These are phyloP conservation scores for Aplocera efformata DNA, from an alignment of 2,888 invertebrate genomes.

Conservation along the genomic window DNA sequence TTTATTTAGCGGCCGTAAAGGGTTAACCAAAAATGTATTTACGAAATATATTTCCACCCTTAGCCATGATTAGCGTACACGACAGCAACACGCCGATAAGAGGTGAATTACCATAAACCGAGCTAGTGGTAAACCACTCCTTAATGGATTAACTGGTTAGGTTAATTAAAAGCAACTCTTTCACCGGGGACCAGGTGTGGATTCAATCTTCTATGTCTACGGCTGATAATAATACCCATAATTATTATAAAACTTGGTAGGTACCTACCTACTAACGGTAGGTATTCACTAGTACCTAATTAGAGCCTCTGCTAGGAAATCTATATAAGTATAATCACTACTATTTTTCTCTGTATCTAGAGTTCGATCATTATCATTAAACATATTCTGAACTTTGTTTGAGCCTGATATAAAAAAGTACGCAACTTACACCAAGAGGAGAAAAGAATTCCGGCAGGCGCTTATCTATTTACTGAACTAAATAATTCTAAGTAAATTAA, in stretches of 20 bases:
- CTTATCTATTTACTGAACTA: too few species aligned
- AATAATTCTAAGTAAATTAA: conserved; percentile 2
- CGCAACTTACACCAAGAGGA: too few species aligned
- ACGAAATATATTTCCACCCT: conserved; percentile 11
- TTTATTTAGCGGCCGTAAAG: too few species aligned
- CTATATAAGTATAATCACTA: too few species aligned
- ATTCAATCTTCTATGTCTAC: conserved; percentile 63
- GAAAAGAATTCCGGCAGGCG: too few species aligned
- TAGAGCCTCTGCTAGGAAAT: too few species aligned
- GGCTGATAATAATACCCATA: conserved; percentile 9
- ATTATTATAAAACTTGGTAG: neutral
- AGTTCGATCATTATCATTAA: too few species aligned
- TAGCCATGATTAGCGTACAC: conserved; percentile 24
- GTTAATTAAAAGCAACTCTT: conserved; percentile 78
- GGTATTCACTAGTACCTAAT: too few species aligned
- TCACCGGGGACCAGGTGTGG: conserved; percentile 60
- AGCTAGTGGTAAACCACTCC: conserved; percentile 51
- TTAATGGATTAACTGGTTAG: conserved; percentile 75
- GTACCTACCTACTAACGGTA: too few species aligned
- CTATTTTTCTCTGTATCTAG: too few species aligned
- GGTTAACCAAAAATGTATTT: conserved; percentile 2
- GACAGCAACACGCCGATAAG: conserved; percentile 23
- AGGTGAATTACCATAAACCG: conserved; percentile 33
- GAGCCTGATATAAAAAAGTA: too few species aligned
- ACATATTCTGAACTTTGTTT: too few species aligned